Conservation (phyloP, 1,140 invertebrate genomes). For the Cherax quadricarinatus region DNA sequence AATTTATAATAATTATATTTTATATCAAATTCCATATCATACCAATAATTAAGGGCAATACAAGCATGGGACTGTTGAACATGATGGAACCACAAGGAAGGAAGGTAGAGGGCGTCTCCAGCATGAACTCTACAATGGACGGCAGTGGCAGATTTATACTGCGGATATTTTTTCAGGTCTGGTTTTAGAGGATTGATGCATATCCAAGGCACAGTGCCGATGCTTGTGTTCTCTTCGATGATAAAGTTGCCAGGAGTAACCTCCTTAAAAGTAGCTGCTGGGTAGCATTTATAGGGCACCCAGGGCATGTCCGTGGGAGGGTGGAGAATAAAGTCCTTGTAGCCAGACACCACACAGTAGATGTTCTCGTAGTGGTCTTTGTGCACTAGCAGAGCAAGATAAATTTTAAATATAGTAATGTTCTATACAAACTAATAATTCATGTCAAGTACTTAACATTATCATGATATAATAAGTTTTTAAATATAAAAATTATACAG, state of each 20-base stretch:
- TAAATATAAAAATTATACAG: too few relatives aligned
- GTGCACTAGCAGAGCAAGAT: constrained; percentile 83
- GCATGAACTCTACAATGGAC: constrained; percentile 82
- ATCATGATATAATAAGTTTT: too few relatives aligned
- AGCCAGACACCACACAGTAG: constrained; percentile 88
- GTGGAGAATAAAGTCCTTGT: constrained; percentile 88
- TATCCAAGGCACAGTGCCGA: constrained; percentile 81
- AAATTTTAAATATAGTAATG: background rate
- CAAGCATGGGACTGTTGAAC: constrained; percentile 89
- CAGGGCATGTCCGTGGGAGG: constrained; percentile 87
- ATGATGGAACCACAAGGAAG: constrained; percentile 93
- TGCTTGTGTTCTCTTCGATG: constrained; percentile 75
- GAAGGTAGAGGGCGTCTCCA: constrained; percentile 88
- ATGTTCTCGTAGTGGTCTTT: constrained; percentile 94
- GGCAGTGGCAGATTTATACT: constrained; percentile 81
- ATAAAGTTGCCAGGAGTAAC: constrained; percentile 76
- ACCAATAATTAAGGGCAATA: constrained; percentile 92
- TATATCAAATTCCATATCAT: constrained; percentile 89
- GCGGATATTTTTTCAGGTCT: constrained; percentile 82
- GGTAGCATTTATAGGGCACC: constrained; percentile 85
- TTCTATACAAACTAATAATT: too few relatives aligned
- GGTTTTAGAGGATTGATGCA: constrained; percentile 85
- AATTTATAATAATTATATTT: constrained; percentile 91
- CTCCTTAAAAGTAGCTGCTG: constrained; percentile 80
- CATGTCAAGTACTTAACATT: too few relatives aligned